A percentile compares a stretch with the other conserved stretches of the same genome.
These are phyloP conservation scores for Pissodes strobi DNA, from an alignment of 1,140 invertebrate species.

Conservation along the genomic window DNA sequence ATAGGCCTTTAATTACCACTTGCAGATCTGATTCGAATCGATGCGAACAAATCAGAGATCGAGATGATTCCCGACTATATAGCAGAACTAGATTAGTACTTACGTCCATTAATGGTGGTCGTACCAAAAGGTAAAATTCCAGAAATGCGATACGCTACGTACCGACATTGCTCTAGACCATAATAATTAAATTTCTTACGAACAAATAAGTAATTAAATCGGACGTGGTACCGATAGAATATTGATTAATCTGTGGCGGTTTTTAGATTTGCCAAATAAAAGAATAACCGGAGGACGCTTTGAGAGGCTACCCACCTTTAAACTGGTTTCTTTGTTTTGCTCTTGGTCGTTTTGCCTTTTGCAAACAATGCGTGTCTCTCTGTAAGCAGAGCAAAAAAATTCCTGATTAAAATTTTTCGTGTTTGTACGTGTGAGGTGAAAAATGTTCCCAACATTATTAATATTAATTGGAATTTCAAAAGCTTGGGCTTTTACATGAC, in stretches of 20 bases:
- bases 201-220: constrained; percentile 27
- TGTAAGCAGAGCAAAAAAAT: constrained; percentile 12
- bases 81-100: constrained; percentile 2
- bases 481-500: no score
- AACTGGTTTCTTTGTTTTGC: constrained; percentile 18
- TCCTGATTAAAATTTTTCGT: constrained; percentile 25
- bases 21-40: no score
- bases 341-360: constrained; percentile 6
- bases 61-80: no score
- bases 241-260: constrained; percentile 13
- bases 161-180: background rate
- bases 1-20: no score
- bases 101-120: constrained; percentile 8
- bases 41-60: no score
- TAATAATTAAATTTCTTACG: constrained; percentile 26
- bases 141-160: constrained; percentile 9
- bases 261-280: constrained; percentile 20
- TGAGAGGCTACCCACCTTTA: constrained; percentile 4
- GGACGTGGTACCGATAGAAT: constrained; percentile 20
- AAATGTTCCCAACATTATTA: constrained; percentile 27
- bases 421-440: constrained; percentile 26
- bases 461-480: constrained; percentile 25
- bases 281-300: constrained; percentile 2
- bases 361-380: constrained; percentile 21
- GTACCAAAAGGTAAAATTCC: constrained; percentile 8